Base-by-base conservation (phyloP, 2,888 invertebrate genomes). In the Alloscopus bannaensis region DNA sequence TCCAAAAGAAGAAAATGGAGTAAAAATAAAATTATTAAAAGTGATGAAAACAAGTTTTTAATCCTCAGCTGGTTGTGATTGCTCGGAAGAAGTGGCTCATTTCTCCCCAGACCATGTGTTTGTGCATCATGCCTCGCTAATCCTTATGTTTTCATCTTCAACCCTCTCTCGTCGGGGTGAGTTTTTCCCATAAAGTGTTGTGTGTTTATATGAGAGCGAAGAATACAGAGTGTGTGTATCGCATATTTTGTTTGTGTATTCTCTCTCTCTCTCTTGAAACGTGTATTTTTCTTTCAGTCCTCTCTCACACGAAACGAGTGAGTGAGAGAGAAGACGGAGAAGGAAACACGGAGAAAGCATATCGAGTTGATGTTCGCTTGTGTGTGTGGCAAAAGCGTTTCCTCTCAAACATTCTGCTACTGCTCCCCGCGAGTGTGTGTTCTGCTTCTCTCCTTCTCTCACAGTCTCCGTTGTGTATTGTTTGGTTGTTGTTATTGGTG, bases 401-500 rank as follows among this genome's bases (percentile, higher is more conserved):
- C 18, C 22, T n/a, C 50, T 18, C 20, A 16, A 18, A 57, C 16
- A 31, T 40, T 62, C 22, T 62, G 40, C 42, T 62, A 24, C 42
- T 36, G 40, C 40, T 22, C 18, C 8, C 22, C 1, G 24, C 50
- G n/a, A 50, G 50, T 18, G 13, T 6, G 4, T 4, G 4, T 26
- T 24, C 22, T 59, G 29, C 29, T 59, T 28, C 55, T 20, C 50
- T 8, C 6, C 13, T 13, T 13, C 45, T 55, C 55, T 50, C 50
- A 18, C 59, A 59, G 16, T 24, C 57, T 57, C 57, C 8, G 57
- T 8, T 13, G 4, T 78, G 75, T 70, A 76, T 80, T 77, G 77
- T 79, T 64, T 81, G 78, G 81, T 81, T 81, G 73, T 81, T 81
- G 75, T 81, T 71, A 75, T 81, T 79, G 79, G 81, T 81, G 81